Percentiles rank a stretch among this genome's conserved stretches.
These are phyloP conservation scores for Zonitis immaculata DNA, from an alignment of 2,888 invertebrate genomes.

Conservation along the genomic window DNA sequence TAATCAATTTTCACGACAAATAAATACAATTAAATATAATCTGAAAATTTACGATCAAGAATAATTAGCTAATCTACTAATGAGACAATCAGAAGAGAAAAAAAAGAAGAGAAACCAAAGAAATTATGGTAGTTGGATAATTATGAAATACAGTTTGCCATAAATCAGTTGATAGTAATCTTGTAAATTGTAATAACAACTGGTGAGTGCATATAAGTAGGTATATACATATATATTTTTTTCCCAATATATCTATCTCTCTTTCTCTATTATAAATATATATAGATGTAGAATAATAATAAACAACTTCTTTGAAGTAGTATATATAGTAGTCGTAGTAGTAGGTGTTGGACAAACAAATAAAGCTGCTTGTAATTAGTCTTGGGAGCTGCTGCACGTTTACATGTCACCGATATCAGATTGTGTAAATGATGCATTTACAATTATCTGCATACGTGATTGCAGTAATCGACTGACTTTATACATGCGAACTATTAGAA, in stretches of 20 bases:
- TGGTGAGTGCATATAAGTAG: constrained; percentile 8
- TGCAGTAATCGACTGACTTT: constrained; percentile 33
- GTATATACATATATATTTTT: no score
- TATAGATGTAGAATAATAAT: no score
- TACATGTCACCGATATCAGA: constrained; percentile 42
- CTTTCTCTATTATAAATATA: no score
- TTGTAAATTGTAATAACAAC: constrained; percentile 24
- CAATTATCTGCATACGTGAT: constrained; percentile 42
- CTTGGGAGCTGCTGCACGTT: constrained; percentile 33
- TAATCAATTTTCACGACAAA: no score
- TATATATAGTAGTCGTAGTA: no score
- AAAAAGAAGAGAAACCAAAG: no score
- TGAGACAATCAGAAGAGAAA: constrained; percentile 2
- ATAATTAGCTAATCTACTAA: constrained; percentile 4
- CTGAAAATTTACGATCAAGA: neutral
- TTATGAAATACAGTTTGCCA: constrained; percentile 18
- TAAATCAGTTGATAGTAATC: constrained; percentile 24
- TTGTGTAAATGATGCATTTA: constrained; percentile 44
- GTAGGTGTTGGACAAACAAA: constrained; percentile 33
- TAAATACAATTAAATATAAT: no score
- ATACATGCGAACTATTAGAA: constrained; percentile 29
- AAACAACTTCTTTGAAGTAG: constrained; percentile 23
- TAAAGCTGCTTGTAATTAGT: constrained; percentile 34
- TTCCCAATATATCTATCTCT: no score
- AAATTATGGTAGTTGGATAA: constrained; percentile 12